Conservation (phyloP, 2,113 vertebrate species). For the Macroglossus sobrinus region DNA sequence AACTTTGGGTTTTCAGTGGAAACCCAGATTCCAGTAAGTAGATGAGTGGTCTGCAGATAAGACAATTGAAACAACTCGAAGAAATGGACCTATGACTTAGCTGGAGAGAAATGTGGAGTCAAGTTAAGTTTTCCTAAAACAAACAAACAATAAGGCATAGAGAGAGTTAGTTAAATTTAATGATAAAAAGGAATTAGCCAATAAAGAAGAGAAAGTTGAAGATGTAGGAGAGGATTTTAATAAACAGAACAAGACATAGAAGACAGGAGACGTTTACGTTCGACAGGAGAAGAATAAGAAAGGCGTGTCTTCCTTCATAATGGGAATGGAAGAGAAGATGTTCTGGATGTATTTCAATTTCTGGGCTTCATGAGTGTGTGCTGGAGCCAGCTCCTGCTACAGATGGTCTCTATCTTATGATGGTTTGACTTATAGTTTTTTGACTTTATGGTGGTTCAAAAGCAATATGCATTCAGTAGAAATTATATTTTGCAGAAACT, state of each 20-base stretch:
- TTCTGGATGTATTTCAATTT: neutral
- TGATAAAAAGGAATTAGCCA: neutral
- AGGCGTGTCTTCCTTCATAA: neutral
- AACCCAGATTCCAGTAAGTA: neutral
- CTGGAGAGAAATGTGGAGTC: neutral
- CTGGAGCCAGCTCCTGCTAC: neutral
- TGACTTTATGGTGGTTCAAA: neutral
- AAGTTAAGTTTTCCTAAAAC: neutral
- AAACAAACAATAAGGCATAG: neutral
- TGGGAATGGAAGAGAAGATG: neutral
- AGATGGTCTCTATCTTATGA: neutral
- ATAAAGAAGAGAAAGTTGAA: neutral
- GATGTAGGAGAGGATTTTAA: neutral
- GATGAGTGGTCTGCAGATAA: neutral
- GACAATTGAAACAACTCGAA: neutral
- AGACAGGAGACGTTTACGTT: neutral
- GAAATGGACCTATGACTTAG: neutral
- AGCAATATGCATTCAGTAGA: neutral
- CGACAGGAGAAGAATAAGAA: neutral
- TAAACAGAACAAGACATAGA: neutral
- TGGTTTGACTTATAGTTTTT: neutral
- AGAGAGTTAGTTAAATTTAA: neutral
- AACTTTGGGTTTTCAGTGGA: slow-evolving; percentile 17
- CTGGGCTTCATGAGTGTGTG: neutral
- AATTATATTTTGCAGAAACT: neutral